These are phyloP conservation scores for Melipona quadrifasciata DNA, from an alignment of 1,140 invertebrate genomes.

Conservation along the genomic window DNA sequence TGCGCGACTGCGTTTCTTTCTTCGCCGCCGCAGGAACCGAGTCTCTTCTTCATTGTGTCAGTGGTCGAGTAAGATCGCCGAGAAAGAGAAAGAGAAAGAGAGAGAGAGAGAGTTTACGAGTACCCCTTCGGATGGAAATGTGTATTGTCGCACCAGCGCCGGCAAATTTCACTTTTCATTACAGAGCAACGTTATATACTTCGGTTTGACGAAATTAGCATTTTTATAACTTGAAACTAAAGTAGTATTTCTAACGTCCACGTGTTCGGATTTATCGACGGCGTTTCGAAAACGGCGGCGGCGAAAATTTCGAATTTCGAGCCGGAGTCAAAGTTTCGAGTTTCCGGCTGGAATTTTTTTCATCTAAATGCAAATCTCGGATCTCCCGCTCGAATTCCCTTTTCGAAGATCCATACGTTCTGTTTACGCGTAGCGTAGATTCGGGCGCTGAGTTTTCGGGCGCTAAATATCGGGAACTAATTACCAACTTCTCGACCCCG, in stretches of 20 bases:
- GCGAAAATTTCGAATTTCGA: neutral
- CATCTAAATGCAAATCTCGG: neutral
- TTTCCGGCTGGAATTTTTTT: neutral
- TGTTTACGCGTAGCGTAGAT: too few relatives aligned
- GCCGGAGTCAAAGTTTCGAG: neutral
- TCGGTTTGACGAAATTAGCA: too few relatives aligned
- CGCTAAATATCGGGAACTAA: neutral
- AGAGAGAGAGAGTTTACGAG: neutral
- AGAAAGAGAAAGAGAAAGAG: neutral
- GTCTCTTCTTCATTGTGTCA: neutral
- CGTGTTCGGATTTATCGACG: too few relatives aligned
- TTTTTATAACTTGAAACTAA: too few relatives aligned
- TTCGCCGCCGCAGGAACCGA: neutral
- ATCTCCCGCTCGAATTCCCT: neutral
- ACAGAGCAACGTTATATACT: too few relatives aligned
- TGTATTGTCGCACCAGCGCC: neutral
- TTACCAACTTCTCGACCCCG: neutral
- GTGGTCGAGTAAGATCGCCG: neutral
- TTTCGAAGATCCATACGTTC: neutral
- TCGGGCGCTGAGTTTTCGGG: neutral
- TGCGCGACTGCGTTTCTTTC: constrained; percentile 45
- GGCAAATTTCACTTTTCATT: too few relatives aligned
- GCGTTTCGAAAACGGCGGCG: too few relatives aligned
- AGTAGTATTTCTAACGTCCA: too few relatives aligned
- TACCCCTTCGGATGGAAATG: neutral